Percentiles rank a stretch among this genome's conserved stretches.
Evolutionary conservation across 2,113 vertebrate genomes (phyloP).

Genomic region (Tylochromis polylepis): DNA sequence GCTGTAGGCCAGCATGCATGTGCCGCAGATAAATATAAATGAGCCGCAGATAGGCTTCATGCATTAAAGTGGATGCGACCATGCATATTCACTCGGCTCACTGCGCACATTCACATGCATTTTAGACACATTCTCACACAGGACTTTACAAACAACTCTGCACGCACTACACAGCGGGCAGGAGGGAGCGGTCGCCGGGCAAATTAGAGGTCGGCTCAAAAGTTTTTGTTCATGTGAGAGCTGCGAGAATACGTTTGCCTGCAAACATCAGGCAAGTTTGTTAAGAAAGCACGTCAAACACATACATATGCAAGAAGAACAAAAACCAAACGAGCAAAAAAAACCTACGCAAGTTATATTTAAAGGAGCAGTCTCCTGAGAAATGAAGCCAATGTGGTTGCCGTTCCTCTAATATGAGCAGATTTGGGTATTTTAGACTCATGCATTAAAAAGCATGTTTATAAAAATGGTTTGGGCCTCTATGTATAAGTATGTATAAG

Average conservation of each 20-base stretch:
- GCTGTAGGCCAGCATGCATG: conserved; percentile 23
- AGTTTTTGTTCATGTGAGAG: neutral
- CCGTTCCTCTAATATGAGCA: neutral
- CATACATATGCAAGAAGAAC: neutral
- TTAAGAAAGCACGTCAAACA: neutral
- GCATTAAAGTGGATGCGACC: conserved; percentile 41
- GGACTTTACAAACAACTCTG: conserved; percentile 11
- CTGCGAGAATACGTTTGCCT: neutral
- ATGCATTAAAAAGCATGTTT: neutral
- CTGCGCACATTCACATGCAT: conserved; percentile 47
- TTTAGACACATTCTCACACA: conserved; percentile 5
- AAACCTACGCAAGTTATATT: neutral
- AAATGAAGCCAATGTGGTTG: neutral
- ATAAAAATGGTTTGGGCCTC: too few relatives aligned
- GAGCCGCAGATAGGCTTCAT: conserved; percentile 34
- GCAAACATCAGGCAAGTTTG: neutral
- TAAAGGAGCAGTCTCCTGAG: neutral
- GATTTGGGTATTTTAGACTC: neutral
- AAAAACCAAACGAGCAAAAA: neutral
- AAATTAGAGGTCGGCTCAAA: neutral
- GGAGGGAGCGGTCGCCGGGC: neutral
- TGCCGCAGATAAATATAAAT: conserved; percentile 54
- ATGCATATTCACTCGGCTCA: conserved; percentile 51
- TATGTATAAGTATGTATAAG: too few relatives aligned
- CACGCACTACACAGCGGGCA: conserved; percentile 25